Percentiles rank a stretch among this genome's conserved stretches.
phyloP scores from a whole-genome alignment of 2,113 vertebrate genomes.

The Anhinga rufa region DNA sequence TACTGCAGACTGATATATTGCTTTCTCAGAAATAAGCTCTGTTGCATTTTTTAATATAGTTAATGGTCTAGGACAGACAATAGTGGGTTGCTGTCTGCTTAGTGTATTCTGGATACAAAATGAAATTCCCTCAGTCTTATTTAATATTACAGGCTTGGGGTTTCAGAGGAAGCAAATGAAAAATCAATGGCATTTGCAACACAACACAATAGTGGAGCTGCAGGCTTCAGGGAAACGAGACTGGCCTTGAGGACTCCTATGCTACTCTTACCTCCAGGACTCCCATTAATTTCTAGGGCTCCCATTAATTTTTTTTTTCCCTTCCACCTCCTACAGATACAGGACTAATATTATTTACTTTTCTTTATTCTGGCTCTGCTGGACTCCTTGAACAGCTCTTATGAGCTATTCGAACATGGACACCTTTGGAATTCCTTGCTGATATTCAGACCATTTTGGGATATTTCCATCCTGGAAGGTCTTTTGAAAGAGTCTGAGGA shows the following conservation, averaged over 20 bases:
- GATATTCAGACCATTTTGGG: not conserved
- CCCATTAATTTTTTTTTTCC: not conserved
- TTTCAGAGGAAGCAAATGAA: conserved; percentile 39
- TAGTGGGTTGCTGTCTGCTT: conserved; percentile 18
- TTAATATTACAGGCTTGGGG: conserved; percentile 21
- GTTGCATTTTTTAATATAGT: conserved; percentile 43
- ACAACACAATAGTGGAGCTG: not conserved
- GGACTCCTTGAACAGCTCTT: not conserved
- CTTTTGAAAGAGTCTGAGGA: not conserved
- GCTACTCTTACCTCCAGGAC: not conserved
- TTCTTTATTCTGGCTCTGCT: not conserved
- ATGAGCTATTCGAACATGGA: not conserved
- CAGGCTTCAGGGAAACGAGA: not conserved
- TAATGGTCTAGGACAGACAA: conserved; percentile 36
- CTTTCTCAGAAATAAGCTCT: not conserved
- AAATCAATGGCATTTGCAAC: conserved; percentile 38
- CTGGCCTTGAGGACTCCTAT: not conserved
- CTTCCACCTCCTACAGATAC: not conserved
- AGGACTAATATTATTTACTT: not conserved
- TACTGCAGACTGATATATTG: conserved; percentile 14
- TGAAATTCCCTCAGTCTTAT: conserved; percentile 35
- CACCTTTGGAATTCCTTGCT: not conserved
- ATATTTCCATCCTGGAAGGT: not conserved
- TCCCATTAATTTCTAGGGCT: not conserved
- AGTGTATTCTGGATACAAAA: conserved; percentile 29